Evolutionary conservation across 37 sponge, comb jelly and placozoan species (phyloP), one percentile per base, ranked within the genome.

Genomic region (Chondrilla cf. caribensis): DNA sequence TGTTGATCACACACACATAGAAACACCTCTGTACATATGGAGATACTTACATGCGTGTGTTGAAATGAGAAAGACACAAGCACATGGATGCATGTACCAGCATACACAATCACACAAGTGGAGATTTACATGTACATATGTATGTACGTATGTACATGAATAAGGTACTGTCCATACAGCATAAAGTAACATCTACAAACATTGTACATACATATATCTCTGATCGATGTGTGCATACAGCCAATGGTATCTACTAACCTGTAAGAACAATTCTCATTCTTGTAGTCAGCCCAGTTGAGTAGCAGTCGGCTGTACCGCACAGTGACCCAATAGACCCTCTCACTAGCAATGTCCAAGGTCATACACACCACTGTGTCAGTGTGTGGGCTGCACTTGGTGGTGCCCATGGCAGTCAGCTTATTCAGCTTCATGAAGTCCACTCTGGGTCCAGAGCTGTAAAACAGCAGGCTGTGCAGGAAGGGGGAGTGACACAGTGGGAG

Each of bases 121-220:
- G 54, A 47, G 54, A 77, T 54, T 43, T 54, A 47, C 78, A 77
- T 54, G 31, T 54, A 77, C 79, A 28, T 58, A 79, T 33, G 57
- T 58, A 79, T n/a, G n/a, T n/a, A n/a, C n/a, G n/a, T n/a, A n/a
- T n/a, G n/a, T n/a, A n/a, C n/a, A n/a, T n/a, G n/a, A n/a, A n/a
- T n/a, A n/a, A n/a, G n/a, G n/a, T n/a, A n/a, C n/a, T n/a, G n/a
- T n/a, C n/a, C n/a, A n/a, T n/a, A n/a, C n/a, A n/a, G n/a, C n/a
- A n/a, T n/a, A n/a, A n/a, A n/a, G n/a, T n/a, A n/a, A n/a, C n/a
- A n/a, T n/a, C n/a, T n/a, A n/a, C n/a, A n/a, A n/a, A n/a, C n/a
- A n/a, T n/a, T n/a, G n/a, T n/a, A n/a, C n/a, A n/a, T n/a, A n/a
- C n/a, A n/a, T n/a, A n/a, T n/a, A n/a, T n/a, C n/a, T n/a, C n/a